Percentiles rank a stretch among this genome's conserved stretches.
Evolutionary conservation across 1,140 invertebrate species (phyloP).

Genomic region (Apis cerana): DNA sequence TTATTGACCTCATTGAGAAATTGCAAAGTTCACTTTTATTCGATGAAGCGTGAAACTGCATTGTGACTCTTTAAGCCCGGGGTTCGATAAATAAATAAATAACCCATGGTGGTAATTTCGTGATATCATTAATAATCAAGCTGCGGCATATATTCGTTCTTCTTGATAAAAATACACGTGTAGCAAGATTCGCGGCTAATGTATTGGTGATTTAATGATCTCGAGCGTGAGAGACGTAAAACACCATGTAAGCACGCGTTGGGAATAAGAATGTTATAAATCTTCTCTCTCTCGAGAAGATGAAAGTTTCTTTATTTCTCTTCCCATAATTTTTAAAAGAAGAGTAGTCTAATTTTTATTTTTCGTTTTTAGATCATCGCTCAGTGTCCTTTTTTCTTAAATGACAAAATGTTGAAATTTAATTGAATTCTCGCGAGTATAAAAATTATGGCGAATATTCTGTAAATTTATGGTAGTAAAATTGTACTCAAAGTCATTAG

Average conservation of each 20-base stretch:
- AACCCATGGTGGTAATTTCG: constrained; percentile 14
- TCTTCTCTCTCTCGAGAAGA: neutral
- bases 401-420: neutral
- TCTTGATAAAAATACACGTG: neutral
- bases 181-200: constrained; percentile 13
- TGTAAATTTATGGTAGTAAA: neutral
- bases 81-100: constrained; percentile 36
- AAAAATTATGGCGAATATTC: neutral
- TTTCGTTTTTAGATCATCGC: neutral
- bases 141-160: neutral
- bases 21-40: constrained; percentile 36
- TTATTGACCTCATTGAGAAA: constrained; percentile 16
- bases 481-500: too few species aligned
- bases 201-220: constrained; percentile 14
- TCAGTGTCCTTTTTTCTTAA: neutral
- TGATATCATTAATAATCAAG: constrained; percentile 4
- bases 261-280: constrained; percentile 9
- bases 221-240: neutral
- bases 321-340: neutral
- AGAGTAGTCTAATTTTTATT: neutral
- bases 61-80: constrained; percentile 11
- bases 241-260: neutral
- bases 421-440: neutral
- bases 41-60: constrained; percentile 34
- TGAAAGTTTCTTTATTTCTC: constrained; percentile 3